phyloP scores from a whole-genome alignment of 2,797 vertebrate genomes.

The Bradypus variegatus region DNA sequence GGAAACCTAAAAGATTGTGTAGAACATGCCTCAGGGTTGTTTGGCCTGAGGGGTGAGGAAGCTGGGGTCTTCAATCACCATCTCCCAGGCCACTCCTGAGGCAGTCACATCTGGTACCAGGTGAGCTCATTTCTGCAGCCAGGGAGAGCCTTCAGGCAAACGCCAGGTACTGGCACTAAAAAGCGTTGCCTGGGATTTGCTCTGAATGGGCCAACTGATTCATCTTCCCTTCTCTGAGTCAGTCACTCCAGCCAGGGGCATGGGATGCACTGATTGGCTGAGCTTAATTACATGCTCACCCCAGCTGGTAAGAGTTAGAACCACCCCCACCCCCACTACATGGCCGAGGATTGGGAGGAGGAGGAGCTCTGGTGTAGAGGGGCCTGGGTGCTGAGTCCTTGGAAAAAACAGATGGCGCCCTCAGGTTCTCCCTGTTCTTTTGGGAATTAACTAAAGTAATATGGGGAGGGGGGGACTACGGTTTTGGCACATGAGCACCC shows the following conservation, averaged over 20 bases:
- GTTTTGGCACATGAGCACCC: not conserved
- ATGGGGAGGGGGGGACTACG: too few species aligned
- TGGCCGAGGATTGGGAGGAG: not conserved
- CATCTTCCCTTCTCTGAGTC: not conserved
- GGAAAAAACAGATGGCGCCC: not conserved
- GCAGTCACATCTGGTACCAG: not conserved
- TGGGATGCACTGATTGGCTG: not conserved
- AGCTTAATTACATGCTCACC: not conserved
- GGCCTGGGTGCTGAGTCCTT: not conserved
- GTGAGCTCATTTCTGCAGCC: too few species aligned
- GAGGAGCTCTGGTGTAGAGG: not conserved
- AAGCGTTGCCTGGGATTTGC: not conserved
- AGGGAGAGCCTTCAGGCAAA: not conserved
- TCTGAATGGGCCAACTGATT: not conserved
- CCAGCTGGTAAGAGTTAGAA: not conserved
- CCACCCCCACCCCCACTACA: fast-evolving
- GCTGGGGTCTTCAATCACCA: not conserved
- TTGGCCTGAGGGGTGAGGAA: not conserved
- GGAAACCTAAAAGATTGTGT: not conserved
- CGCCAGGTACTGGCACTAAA: too few species aligned
- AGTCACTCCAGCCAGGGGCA: not conserved
- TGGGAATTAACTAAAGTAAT: not conserved
- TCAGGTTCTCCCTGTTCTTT: not conserved
- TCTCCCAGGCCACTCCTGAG: too few species aligned
- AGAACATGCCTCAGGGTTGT: not conserved